Percentiles rank a stretch among this genome's conserved stretches.
These are phyloP conservation scores for Noctua janthe DNA, from an alignment of 2,888 invertebrate species.

Conservation along the genomic window DNA sequence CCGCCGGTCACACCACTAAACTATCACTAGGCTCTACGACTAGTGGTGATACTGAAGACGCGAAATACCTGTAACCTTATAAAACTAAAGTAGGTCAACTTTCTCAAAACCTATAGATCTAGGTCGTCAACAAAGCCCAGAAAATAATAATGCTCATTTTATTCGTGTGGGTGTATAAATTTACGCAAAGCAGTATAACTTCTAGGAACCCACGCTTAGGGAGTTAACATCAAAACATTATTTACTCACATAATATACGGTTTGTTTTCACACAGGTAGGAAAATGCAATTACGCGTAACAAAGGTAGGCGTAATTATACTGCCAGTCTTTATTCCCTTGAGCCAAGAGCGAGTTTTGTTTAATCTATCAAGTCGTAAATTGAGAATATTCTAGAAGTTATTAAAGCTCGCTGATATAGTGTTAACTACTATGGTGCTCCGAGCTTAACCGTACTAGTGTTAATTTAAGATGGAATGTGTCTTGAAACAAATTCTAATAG, in stretches of 20 bases:
- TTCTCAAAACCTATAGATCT: not conserved
- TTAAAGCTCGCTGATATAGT: not conserved
- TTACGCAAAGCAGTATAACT: slow-evolving; percentile 20
- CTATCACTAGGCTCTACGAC: too few relatives aligned
- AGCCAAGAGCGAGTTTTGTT: slow-evolving; percentile 40
- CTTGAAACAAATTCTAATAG: not conserved
- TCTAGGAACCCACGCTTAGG: slow-evolving; percentile 15
- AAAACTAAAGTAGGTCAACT: not conserved
- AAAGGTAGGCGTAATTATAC: slow-evolving; percentile 57
- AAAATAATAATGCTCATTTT: not conserved
- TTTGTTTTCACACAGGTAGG: slow-evolving; percentile 35
- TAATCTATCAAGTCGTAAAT: slow-evolving; percentile 44
- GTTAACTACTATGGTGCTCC: not conserved
- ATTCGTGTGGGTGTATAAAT: not conserved
- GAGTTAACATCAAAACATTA: slow-evolving; percentile 27
- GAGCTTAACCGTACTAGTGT: not conserved
- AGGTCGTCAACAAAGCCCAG: not conserved
- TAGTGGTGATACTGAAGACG: not conserved
- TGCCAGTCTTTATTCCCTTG: slow-evolving; percentile 38
- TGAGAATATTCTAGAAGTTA: slow-evolving; percentile 16
- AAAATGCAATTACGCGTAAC: slow-evolving; percentile 54
- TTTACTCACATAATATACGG: slow-evolving; percentile 34
- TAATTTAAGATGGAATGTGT: too few relatives aligned
- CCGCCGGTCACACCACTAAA: too few relatives aligned
- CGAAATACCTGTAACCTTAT: not conserved